phyloP scores from a whole-genome alignment of 2,888 invertebrate species.

The Zaprionus lineosus region DNA sequence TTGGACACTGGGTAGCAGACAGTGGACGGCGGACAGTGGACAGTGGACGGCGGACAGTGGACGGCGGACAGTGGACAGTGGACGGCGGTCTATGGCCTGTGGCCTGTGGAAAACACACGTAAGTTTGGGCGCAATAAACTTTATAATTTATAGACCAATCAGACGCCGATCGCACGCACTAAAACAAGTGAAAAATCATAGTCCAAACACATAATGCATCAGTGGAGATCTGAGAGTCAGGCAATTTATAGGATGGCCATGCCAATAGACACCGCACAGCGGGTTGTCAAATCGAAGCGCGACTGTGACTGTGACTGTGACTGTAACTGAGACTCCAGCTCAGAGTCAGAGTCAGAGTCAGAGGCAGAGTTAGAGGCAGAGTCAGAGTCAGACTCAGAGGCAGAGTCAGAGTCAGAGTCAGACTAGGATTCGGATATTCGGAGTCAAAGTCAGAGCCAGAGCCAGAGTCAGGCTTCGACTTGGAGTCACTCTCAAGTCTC shows the following conservation, averaged over 20 bases:
- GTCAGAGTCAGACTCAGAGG: constrained; percentile 19
- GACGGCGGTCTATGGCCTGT: no score
- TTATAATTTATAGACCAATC: constrained; percentile 74
- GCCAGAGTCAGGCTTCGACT: background rate
- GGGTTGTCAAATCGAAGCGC: constrained; percentile 75
- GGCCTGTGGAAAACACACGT: background rate
- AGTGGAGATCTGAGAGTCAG: constrained; percentile 48
- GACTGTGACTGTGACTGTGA: constrained; percentile 18
- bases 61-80: no score
- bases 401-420: background rate
- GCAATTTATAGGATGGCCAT: constrained; percentile 75
- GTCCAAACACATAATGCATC: constrained; percentile 78
- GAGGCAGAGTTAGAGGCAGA: background rate
- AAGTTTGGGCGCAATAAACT: constrained; percentile 63
- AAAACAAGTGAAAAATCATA: constrained; percentile 76
- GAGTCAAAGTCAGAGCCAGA: constrained; percentile 1
- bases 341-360: background rate
- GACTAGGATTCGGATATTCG: background rate
- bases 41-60: no score
- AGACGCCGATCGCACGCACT: constrained; percentile 67
- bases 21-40: no score
- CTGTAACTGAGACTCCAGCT: constrained; percentile 26
- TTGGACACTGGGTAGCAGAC: no score
- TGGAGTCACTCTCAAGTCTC: no score
- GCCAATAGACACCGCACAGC: constrained; percentile 77